Evolutionary conservation across 2,888 invertebrate genomes (phyloP).

Genomic region (Nymphalis c-album): DNA sequence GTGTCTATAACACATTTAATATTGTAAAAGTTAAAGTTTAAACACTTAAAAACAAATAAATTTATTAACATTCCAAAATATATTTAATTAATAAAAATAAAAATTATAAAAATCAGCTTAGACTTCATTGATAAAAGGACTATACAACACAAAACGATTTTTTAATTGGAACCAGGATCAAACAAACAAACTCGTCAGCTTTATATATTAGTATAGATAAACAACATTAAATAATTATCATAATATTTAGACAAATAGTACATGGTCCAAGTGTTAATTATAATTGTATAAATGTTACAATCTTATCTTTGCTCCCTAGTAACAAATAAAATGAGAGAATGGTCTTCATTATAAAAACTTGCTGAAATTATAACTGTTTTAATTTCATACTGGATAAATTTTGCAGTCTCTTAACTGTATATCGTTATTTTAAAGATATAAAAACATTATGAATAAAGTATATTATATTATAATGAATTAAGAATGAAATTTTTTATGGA

Average conservation of each 20-base stretch:
- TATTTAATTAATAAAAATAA: no score
- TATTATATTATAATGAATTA: no score
- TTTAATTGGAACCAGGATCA: no score
- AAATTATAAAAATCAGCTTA: no score
- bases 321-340: slow-evolving; percentile 9
- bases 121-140: no score
- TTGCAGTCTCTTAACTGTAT: slow-evolving; percentile 6
- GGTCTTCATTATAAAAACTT: background rate
- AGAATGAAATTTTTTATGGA: no score
- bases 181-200: no score
- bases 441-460: background rate
- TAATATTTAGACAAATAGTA: slow-evolving; percentile 6
- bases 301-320: slow-evolving; percentile 4
- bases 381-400: slow-evolving; percentile 3
- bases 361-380: slow-evolving; percentile 6
- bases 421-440: background rate
- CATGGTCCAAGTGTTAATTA: slow-evolving; percentile 12
- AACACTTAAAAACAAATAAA: no score
- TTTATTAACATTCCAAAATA: background rate
- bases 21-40: no score
- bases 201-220: no score
- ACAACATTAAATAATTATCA: background rate
- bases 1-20: no score
- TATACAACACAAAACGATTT: no score
- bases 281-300: slow-evolving; percentile 16